Base-by-base conservation (phyloP, 2,797 vertebrate species). In the Threskiornis aethiopicus region DNA sequence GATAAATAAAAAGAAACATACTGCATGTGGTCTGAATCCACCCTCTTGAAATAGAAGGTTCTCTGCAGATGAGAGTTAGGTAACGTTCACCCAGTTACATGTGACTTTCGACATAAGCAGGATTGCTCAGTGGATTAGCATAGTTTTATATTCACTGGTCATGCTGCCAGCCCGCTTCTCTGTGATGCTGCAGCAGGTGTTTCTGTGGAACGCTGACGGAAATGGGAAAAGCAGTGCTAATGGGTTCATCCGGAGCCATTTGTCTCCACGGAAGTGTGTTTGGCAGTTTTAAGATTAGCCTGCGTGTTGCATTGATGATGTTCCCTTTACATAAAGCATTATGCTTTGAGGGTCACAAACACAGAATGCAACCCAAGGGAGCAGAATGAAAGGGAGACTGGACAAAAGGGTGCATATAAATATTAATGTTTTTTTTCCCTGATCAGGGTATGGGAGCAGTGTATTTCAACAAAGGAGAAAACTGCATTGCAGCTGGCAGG, bases 401-500 rank as follows among this genome's bases (percentile, higher is more conserved):
- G 89, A 69, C 39, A 77, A 85, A 92, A 93, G 31, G 31, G 42
- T 75, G 29, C 18, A 28, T 31, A 59, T 66, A 28, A 92, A 73
- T 84, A 55, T 71, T 39, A 24, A 25, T 54, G 31, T 49, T 62
- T 41, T 49, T 89, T 79, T 78, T 51, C 46, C 51, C 52, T 44
- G 3, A 59, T 72, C 95, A 99, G 99, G 99, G 99, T 47, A 99
- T 99, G 99, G 99, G 99, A 87, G 99, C 99, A 1, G 99, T 99
- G 3, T 99, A 97, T 97, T 99, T 99, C 98, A 99, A 99, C 98
- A 99, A 99, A 97, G 99, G 99, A 46, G 99, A 99, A 97, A 99
- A 99, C 97, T 99, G 99, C 97, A 99, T 99, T 41, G 99, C 99
- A 49, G 99, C 99, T 4, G 99, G 99, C 8, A 98, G 99, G 47